A percentile compares a stretch with the other conserved stretches of the same genome.
Evolutionary conservation across 2,797 vertebrate genomes (phyloP).

Genomic region (Danio albolineatus): DNA sequence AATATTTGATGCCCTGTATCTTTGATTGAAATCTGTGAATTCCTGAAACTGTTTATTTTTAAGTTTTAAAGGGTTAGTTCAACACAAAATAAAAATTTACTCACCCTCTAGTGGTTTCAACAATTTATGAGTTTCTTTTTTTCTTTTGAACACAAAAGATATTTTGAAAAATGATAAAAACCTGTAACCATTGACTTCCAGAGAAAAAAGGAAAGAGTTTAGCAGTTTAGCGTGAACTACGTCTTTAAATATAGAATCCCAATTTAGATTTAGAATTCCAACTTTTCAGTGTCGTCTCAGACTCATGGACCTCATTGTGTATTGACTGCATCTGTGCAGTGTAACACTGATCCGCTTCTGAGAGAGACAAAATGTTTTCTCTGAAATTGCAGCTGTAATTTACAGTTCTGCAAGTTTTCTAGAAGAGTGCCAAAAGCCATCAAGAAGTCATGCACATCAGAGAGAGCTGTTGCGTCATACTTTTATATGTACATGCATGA

Average conservation of each 20-base stretch:
- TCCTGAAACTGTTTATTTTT: no score
- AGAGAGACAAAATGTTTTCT: slow-evolving; percentile 51
- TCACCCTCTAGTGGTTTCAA: no score
- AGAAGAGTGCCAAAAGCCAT: slow-evolving; percentile 56
- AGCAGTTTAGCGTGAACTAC: no score
- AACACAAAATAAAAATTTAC: no score
- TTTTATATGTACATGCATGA: slow-evolving; percentile 29
- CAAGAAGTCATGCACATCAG: slow-evolving; percentile 47
- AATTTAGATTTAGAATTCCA: background rate
- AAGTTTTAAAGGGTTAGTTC: no score
- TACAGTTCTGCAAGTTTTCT: slow-evolving; percentile 51
- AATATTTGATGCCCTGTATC: background rate
- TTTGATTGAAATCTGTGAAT: background rate
- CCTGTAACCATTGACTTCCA: no score
- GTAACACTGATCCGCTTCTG: slow-evolving; percentile 44
- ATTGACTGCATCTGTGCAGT: slow-evolving; percentile 76
- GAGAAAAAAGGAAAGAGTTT: no score
- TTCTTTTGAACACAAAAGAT: no score
- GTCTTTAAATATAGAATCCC: no score
- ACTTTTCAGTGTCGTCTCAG: background rate
- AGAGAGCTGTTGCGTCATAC: slow-evolving; percentile 56
- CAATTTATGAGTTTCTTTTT: no score
- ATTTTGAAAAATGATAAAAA: no score
- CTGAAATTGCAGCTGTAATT: slow-evolving; percentile 68
- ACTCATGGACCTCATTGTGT: background rate